These are phyloP conservation scores for Regulus satrapa DNA, from an alignment of 2,113 vertebrate species.

Conservation along the genomic window DNA sequence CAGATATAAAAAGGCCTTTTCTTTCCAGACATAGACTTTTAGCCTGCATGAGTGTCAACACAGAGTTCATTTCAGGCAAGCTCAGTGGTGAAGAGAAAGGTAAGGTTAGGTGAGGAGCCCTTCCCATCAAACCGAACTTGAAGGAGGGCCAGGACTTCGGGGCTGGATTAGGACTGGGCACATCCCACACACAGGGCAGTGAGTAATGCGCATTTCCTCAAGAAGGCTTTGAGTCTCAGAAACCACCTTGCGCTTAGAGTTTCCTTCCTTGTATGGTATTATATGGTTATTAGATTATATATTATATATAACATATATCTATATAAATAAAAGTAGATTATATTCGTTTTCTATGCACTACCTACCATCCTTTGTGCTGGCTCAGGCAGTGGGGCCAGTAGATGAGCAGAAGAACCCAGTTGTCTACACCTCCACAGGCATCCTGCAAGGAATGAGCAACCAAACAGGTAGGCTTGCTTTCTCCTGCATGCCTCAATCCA, in stretches of 20 bases:
- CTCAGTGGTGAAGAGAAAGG: slow-evolving; percentile 4
- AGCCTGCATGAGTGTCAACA: background rate
- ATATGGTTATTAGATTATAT: background rate
- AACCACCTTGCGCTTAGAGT: background rate
- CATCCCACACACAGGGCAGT: background rate
- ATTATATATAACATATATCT: too few relatives aligned
- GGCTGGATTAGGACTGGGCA: slow-evolving; percentile 33
- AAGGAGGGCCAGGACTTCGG: slow-evolving; percentile 22
- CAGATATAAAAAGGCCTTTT: slow-evolving; percentile 10
- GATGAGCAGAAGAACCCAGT: background rate
- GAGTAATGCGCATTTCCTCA: background rate
- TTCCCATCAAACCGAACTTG: slow-evolving; percentile 31
- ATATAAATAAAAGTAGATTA: background rate
- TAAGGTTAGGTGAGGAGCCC: slow-evolving; percentile 42
- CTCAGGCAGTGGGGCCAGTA: background rate
- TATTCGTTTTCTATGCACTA: background rate
- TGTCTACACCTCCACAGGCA: background rate
- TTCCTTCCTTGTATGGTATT: background rate
- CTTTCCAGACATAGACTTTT: slow-evolving; percentile 19
- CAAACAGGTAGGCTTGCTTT: background rate
- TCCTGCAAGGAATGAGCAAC: background rate
- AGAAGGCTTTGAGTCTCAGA: background rate
- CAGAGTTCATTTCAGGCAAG: slow-evolving; percentile 39
- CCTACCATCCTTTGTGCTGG: background rate
- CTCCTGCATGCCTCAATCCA: background rate